A percentile compares a stretch with the other conserved stretches of the same genome.
phyloP scores from a whole-genome alignment of 2,113 vertebrate species.

The Gnathonemus longibarbis region DNA sequence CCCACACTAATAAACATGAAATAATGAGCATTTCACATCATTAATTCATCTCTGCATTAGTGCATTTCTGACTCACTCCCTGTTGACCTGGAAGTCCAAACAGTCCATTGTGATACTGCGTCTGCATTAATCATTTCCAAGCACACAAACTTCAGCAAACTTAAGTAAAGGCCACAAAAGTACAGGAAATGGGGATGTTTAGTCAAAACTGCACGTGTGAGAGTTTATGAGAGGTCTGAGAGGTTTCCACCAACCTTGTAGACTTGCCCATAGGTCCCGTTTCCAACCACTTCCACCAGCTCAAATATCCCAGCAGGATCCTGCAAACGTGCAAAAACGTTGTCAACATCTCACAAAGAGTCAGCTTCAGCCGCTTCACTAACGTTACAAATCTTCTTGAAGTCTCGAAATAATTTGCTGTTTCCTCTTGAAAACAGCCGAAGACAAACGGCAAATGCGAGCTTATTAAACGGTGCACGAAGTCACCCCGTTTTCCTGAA shows the following conservation, averaged over 20 bases:
- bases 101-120: background rate
- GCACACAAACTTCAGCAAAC: background rate
- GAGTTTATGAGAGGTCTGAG: background rate
- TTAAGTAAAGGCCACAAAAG: background rate
- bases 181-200: background rate
- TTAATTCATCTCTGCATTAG: background rate
- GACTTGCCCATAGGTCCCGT: conserved; percentile 82
- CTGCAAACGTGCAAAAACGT: conserved; percentile 47
- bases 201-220: background rate
- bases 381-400: background rate
- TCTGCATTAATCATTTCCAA: background rate
- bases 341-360: background rate
- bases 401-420: background rate
- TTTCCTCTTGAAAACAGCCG: background rate
- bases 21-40: background rate
- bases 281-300: conserved; percentile 82
- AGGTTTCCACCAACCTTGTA: conserved; percentile 64
- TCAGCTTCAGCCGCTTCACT: background rate
- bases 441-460: background rate
- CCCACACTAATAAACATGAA: background rate
- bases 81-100: background rate
- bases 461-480: background rate
- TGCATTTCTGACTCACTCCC: background rate
- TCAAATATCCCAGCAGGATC: conserved; percentile 90
- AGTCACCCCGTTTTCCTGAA: background rate